Conservation (phyloP, 2,888 invertebrate genomes). For the Amblyteles armatorius region DNA sequence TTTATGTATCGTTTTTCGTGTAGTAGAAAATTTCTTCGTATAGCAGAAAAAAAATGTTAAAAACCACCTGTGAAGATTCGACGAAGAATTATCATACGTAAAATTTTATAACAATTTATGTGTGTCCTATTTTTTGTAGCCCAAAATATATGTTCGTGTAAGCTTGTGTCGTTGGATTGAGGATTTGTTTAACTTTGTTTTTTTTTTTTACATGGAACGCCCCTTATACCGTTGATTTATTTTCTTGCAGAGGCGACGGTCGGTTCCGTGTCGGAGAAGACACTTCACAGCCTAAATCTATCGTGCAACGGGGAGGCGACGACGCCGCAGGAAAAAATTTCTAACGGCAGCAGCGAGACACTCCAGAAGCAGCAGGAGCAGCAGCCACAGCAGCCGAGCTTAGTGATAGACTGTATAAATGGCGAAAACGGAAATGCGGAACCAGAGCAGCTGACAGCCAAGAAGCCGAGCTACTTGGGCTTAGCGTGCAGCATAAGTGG, state of each 20-base stretch:
- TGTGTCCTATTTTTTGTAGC: neutral
- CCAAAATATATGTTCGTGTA: neutral
- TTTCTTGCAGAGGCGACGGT: slow-evolving; percentile 85
- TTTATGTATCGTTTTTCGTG: neutral
- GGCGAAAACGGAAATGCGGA: slow-evolving; percentile 67
- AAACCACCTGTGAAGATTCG: neutral
- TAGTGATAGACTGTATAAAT: slow-evolving; percentile 66
- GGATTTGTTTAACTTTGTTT: slow-evolving; percentile 18
- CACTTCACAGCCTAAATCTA: slow-evolving; percentile 85
- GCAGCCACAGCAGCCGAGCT: slow-evolving; percentile 63
- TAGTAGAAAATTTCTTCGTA: neutral
- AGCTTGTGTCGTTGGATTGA: neutral
- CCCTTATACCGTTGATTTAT: slow-evolving; percentile 30
- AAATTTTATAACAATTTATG: neutral
- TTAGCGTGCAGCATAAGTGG: slow-evolving; percentile 96
- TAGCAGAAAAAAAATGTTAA: neutral
- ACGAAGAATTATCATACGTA: neutral
- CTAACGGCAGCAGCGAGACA: slow-evolving; percentile 78
- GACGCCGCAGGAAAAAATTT: slow-evolving; percentile 74
- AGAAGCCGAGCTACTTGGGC: slow-evolving; percentile 95
- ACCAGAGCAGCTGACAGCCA: slow-evolving; percentile 83
- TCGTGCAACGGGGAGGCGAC: slow-evolving; percentile 83
- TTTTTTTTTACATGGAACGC: neutral
- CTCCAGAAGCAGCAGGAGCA: slow-evolving; percentile 75
- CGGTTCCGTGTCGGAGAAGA: slow-evolving; percentile 84